Base-by-base conservation (phyloP, 1,140 invertebrate species). In the Adelges cooleyi region DNA sequence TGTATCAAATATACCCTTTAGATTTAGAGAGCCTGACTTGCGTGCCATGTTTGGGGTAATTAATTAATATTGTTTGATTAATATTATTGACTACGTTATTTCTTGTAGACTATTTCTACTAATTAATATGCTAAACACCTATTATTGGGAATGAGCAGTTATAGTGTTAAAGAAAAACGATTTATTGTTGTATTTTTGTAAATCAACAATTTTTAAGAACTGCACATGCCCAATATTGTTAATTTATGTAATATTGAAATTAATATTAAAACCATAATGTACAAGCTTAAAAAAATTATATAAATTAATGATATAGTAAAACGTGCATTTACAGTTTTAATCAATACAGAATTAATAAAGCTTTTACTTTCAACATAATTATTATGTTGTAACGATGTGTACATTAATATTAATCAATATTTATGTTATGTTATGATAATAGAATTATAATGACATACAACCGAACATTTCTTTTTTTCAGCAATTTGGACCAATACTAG, bases 1-100 rank as follows among this genome's bases (percentile, higher is more conserved):
- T 74, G 93, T 98, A 72, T 98, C 94, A 74, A 98, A 98, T 81
- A 99, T 98, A 82, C 95, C 95, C 69, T 98, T 99, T 81, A 82
- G 94, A 74, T 98, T 97, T 80, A 84, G 95, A 78, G 95, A 98
- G 80, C 92, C 93, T 56, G 95, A 98, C 79, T 82, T 99, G 66
- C 85, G 93, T 76, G 87, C 92, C 71, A 92, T 98, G 86, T 95
- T 98, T 81, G 94, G 93, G 79, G 95, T 98, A 81, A 86, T 89
- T 87, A 71, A 40, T 40, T 36, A 20, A 52, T 54, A 51, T 46
- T 65, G n/a, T 50, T 65, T 33, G 9, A 33, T 42, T 22, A 27
- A n/a, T 52, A 40, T 65, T 13, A 27, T 65, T 65, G 23, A n/a
- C n/a, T n/a, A n/a, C 50, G 13, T 65, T 17, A 29, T 66, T 66